Evolutionary conservation across 2,797 vertebrate genomes (phyloP).

Genomic region (Phoebastria nigripes): DNA sequence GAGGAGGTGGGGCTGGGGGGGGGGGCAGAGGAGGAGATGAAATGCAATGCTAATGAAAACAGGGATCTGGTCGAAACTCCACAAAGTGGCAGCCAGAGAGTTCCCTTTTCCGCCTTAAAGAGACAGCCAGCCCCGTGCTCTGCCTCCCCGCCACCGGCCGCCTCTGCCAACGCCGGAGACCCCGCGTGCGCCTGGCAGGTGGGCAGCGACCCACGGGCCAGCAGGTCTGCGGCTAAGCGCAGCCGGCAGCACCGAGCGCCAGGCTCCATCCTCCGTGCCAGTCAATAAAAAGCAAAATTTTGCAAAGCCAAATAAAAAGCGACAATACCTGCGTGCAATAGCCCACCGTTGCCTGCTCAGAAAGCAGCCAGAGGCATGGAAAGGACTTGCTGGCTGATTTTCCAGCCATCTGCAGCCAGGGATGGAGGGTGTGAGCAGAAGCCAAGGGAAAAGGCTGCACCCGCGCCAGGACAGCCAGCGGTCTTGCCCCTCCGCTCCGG

Average conservation of each 20-base stretch:
- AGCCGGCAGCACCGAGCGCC: accelerated
- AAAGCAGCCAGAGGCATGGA: neutral
- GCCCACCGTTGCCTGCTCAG: neutral
- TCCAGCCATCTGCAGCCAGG: neutral
- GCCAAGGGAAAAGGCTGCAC: neutral
- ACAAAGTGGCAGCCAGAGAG: constrained; percentile 11
- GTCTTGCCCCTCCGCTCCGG: neutral
- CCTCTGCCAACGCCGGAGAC: neutral
- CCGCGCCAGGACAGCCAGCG: accelerated
- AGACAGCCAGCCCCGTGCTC: neutral
- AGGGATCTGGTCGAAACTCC: neutral
- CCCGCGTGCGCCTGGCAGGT: neutral
- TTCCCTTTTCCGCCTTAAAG: constrained; percentile 10
- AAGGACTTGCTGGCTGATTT: neutral
- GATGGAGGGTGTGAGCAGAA: neutral
- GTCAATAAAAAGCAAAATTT: accelerated
- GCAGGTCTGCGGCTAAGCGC: neutral
- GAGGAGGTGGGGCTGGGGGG: constrained; percentile 12
- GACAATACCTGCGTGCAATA: neutral
- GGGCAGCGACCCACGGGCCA: neutral
- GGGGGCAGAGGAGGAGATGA: neutral
- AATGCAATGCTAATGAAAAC: neutral
- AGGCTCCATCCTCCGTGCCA: neutral
- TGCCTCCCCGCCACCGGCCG: neutral
- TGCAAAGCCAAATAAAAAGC: neutral